Conservation (phyloP, 2,113 vertebrate species). For the Bungarus multicinctus region DNA sequence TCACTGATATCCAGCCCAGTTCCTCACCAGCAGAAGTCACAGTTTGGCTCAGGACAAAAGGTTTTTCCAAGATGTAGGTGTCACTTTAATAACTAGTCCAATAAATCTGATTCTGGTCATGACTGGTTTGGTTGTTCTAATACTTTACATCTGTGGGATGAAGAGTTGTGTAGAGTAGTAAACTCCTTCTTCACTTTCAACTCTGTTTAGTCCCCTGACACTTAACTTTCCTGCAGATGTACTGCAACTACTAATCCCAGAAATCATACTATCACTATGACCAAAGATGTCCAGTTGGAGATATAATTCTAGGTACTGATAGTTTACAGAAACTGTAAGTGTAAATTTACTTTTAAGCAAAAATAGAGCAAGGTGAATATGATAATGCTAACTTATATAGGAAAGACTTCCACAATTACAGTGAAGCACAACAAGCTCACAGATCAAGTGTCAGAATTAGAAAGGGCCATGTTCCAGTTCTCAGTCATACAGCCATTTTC, state of each 20-base stretch:
- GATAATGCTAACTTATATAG: not conserved
- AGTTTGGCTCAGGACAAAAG: slow-evolving; percentile 83
- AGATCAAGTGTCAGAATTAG: not conserved
- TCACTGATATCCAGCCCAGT: slow-evolving; percentile 63
- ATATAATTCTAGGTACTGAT: not conserved
- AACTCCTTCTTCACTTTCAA: not conserved
- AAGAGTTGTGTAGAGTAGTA: not conserved
- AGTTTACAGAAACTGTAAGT: not conserved
- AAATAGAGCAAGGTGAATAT: not conserved
- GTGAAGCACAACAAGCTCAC: not conserved
- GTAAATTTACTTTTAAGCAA: not conserved
- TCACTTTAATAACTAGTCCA: not conserved
- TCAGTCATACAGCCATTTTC: not conserved
- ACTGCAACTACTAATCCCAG: not conserved
- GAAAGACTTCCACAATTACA: not conserved
- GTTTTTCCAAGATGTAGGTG: slow-evolving; percentile 80
- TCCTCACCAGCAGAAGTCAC: slow-evolving; percentile 82
- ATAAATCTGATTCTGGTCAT: not conserved
- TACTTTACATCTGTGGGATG: not conserved
- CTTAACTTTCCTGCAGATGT: not conserved
- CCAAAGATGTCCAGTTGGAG: not conserved
- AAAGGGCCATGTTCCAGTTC: not conserved
- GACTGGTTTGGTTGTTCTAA: not conserved
- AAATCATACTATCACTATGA: not conserved
- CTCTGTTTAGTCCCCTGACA: not conserved